Percentiles rank a stretch among this genome's conserved stretches.
phyloP scores from a whole-genome alignment of 2,797 vertebrate genomes.

The Chaetodon trifasciatus region DNA sequence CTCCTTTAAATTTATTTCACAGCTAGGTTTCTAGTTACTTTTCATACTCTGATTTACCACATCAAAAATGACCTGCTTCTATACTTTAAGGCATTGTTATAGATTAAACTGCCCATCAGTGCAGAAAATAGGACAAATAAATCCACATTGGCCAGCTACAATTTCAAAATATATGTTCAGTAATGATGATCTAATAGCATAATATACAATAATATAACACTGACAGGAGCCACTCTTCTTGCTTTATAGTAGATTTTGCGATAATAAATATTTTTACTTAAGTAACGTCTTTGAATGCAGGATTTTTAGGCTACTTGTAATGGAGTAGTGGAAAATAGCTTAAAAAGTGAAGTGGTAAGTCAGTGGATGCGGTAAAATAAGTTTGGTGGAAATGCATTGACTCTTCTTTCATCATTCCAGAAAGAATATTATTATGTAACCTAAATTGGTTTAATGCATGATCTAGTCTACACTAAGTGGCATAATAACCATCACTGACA shows the following conservation, averaged over 20 bases:
- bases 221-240: background rate
- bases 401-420: too few species aligned
- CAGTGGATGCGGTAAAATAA: too few species aligned
- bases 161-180: background rate
- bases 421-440: background rate
- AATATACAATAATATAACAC: background rate
- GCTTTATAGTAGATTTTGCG: background rate
- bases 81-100: too few species aligned
- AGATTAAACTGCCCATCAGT: background rate
- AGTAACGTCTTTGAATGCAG: background rate
- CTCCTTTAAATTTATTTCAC: background rate
- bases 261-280: background rate
- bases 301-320: background rate
- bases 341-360: too few species aligned
- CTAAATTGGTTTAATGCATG: background rate
- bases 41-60: background rate
- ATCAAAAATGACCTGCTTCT: background rate
- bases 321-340: too few species aligned
- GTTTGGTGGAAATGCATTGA: too few species aligned
- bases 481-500: too few species aligned
- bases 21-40: background rate
- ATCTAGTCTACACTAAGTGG: background rate
- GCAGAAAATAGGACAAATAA: background rate
- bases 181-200: background rate
- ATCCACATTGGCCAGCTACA: background rate